phyloP scores from a whole-genome alignment of 2,113 vertebrate species.

The Zeus faber region DNA sequence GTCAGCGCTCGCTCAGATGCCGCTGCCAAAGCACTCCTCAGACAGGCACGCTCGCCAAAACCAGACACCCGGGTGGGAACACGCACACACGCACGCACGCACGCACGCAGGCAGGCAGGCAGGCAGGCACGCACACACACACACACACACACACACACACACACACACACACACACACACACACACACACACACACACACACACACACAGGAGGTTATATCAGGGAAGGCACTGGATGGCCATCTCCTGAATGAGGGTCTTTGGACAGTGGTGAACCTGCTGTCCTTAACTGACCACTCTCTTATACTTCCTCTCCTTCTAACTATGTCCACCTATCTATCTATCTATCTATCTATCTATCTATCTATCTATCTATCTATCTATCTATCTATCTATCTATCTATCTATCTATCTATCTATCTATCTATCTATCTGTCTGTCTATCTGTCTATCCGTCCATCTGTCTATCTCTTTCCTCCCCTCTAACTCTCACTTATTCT shows the following conservation, averaged over 20 bases:
- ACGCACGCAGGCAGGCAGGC: neutral
- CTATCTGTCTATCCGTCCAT: neutral
- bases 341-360: too few species aligned
- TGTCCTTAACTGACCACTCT: neutral
- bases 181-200: conserved; percentile 10
- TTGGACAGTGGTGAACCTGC: conserved; percentile 28
- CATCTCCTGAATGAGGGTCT: conserved; percentile 37
- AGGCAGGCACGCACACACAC: too few species aligned
- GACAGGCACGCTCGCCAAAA: too few species aligned
- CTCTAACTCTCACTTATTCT: neutral
- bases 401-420: neutral
- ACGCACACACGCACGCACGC: neutral
- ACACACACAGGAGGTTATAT: conserved; percentile 28
- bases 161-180: conserved; percentile 1
- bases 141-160: neutral
- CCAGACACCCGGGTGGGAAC: neutral
- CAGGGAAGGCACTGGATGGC: conserved; percentile 38
- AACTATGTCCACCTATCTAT: neutral
- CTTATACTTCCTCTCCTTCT: neutral
- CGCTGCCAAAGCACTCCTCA: too few species aligned
- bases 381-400: neutral
- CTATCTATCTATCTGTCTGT: too few species aligned
- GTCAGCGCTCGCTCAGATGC: too few species aligned
- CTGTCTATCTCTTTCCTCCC: neutral
- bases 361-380: neutral